Base-by-base conservation (phyloP, 2,888 invertebrate genomes). In the Tetragonula carbonaria region DNA sequence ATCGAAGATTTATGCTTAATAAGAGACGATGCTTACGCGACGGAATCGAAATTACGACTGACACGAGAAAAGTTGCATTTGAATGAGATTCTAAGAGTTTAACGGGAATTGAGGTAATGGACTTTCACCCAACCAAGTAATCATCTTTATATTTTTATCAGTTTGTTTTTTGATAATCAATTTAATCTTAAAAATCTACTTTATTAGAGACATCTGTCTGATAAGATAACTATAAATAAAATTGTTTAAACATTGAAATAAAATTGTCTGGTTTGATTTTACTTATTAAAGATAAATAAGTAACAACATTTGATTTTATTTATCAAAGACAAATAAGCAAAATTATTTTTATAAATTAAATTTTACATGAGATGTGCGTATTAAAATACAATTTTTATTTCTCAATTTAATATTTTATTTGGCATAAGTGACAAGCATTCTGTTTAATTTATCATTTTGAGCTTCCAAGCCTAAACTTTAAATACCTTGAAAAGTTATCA, bases 101-200 rank as follows among this genome's bases (percentile, higher is more conserved):
- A 73, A 82, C 73, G 72, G 63, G 80, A 81, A 80, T 85, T 71
- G 65, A 74, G 82, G 88, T 84, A 78, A 70, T 38, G 18, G 66
- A 84, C 86, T 88, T 88, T 88, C 84, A 82, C 88, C 51, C 1
- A 33, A 65, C 57, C 23, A n/a, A 59, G 16, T 4, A 23, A 63
- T 28, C 28, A 33, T 1, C 1, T 50, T 68, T 53, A 33, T 59
- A 4, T 14, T 38, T 8, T 55, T 28, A 59, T 55, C 0, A 3
- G 21, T 16, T 67, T 4, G 13, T 57, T 63, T 13, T 21, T 28
- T 21, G 16, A 4, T 23, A 62, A 33, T 62, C 18, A 71, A 59
- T 23, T 67, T 74, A 4, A 2, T 45, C 45, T 0, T 45, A 45
- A 45, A 45, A 11, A 45, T 45, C 45, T 8, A 0, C 8, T 45